These are phyloP conservation scores for Grapholita molesta DNA, from an alignment of 1,140 invertebrate genomes.

Conservation along the genomic window DNA sequence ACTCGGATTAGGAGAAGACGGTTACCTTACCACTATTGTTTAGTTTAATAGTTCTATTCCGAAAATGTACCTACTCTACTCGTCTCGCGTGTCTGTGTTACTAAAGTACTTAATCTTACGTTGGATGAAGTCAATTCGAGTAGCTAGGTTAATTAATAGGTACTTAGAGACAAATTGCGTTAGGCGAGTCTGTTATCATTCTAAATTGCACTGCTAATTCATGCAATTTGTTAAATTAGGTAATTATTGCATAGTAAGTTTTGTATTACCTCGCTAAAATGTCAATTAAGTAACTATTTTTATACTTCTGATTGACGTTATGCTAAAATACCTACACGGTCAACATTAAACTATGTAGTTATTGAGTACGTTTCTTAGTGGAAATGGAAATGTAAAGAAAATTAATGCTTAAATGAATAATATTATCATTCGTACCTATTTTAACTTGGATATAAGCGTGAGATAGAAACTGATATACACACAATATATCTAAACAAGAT, in stretches of 20 bases:
- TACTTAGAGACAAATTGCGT: background rate
- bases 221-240: background rate
- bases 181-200: background rate
- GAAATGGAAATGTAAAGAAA: too few relatives aligned
- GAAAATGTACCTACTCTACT: background rate
- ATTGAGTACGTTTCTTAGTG: too few relatives aligned
- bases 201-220: slow-evolving; percentile 4
- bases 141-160: background rate
- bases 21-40: too few relatives aligned
- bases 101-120: background rate
- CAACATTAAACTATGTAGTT: too few relatives aligned
- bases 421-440: too few relatives aligned
- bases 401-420: too few relatives aligned
- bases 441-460: too few relatives aligned
- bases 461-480: too few relatives aligned
- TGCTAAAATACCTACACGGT: too few relatives aligned
- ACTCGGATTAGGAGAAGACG: too few relatives aligned
- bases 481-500: too few relatives aligned
- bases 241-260: background rate
- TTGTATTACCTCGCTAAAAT: background rate
- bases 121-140: background rate
- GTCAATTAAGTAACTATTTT: background rate
- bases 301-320: background rate
- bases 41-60: too few relatives aligned
- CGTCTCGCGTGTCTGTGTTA: background rate